These are phyloP conservation scores for Odobenus rosmarus DNA, from an alignment of 2,113 vertebrate genomes.

Conservation along the genomic window DNA sequence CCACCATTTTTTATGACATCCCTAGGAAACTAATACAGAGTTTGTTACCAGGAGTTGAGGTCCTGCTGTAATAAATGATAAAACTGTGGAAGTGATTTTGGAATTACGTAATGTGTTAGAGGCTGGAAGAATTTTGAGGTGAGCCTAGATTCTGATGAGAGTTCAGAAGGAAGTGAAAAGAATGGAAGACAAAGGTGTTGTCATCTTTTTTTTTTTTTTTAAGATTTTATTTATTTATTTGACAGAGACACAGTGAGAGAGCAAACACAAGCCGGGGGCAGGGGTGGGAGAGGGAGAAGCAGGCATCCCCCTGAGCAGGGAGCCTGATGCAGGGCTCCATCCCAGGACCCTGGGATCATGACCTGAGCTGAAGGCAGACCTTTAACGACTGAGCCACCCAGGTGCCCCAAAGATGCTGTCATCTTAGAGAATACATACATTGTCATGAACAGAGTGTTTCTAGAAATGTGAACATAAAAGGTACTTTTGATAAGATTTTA, in stretches of 20 bases:
- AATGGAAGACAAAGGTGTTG: neutral
- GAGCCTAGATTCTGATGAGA: neutral
- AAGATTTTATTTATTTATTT: too few species aligned
- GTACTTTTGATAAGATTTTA: constrained; percentile 1
- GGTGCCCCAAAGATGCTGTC: neutral
- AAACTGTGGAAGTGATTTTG: neutral
- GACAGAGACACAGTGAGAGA: too few species aligned
- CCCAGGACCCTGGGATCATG: too few species aligned
- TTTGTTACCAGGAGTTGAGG: neutral
- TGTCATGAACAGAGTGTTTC: neutral
- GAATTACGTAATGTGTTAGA: neutral
- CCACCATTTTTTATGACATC: neutral
- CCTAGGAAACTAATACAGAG: neutral
- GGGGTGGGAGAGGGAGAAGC: too few species aligned
- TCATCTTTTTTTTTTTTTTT: neutral
- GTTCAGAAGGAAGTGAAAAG: neutral
- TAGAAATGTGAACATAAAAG: neutral
- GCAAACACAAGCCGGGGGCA: too few species aligned
- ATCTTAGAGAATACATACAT: neutral
- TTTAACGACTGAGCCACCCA: too few species aligned
- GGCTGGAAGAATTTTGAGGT: neutral
- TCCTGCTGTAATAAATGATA: constrained; percentile 13
- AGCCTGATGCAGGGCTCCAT: too few species aligned
- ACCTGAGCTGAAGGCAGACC: too few species aligned
- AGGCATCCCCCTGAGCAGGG: too few species aligned